Conservation (phyloP, 2,797 vertebrate species). For the Oryzias dopingdopingensis region DNA sequence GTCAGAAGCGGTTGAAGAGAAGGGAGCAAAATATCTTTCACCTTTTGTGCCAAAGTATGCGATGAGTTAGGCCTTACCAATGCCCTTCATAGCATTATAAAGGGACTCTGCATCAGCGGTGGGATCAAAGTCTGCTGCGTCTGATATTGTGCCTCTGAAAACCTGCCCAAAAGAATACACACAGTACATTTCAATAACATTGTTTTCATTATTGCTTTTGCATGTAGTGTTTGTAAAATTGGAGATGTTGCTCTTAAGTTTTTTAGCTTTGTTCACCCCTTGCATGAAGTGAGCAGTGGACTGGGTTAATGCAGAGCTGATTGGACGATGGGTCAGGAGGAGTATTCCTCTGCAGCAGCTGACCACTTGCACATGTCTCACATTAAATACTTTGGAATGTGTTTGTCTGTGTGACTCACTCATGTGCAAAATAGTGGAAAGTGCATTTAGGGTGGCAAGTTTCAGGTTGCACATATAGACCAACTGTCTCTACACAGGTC, state of each 20-base stretch:
- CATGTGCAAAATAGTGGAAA: slow-evolving; percentile 12
- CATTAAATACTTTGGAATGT: slow-evolving; percentile 22
- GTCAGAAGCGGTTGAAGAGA: background rate
- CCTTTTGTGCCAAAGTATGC: background rate
- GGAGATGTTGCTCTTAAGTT: background rate
- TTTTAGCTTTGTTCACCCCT: slow-evolving; percentile 2
- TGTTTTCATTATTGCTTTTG: background rate
- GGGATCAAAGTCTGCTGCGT: slow-evolving; percentile 83
- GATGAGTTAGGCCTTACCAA: slow-evolving; percentile 77
- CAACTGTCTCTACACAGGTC: slow-evolving; percentile 27
- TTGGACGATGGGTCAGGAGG: background rate
- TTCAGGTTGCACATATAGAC: slow-evolving; percentile 59
- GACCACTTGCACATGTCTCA: slow-evolving; percentile 58
- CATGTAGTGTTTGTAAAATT: background rate
- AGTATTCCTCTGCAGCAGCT: slow-evolving; percentile 29
- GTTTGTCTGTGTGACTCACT: slow-evolving; percentile 16
- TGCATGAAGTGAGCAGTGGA: slow-evolving; percentile 1
- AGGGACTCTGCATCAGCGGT: slow-evolving; percentile 86
- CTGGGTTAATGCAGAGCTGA: slow-evolving; percentile 7
- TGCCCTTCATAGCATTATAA: slow-evolving; percentile 95
- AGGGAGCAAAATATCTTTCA: slow-evolving; percentile 6
- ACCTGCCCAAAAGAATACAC: background rate
- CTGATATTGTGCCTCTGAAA: slow-evolving; percentile 87
- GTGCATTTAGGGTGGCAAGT: slow-evolving; percentile 16
- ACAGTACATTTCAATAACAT: too few relatives aligned